A percentile compares a stretch with the other conserved stretches of the same genome.
Evolutionary conservation across 1,140 invertebrate genomes (phyloP).

Genomic region (Asobara japonica): DNA sequence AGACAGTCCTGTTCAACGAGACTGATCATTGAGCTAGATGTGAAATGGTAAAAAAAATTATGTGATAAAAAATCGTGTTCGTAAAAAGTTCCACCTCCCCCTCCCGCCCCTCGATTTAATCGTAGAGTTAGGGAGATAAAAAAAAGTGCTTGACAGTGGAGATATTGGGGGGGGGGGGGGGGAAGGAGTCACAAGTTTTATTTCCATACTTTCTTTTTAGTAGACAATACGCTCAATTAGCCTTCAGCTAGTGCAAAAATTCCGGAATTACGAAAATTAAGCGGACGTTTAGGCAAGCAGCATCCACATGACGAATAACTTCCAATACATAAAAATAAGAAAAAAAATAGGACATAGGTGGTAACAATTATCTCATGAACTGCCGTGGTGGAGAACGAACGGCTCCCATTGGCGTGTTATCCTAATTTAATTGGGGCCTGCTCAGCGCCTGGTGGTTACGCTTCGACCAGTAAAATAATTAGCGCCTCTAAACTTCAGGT

Average conservation of each 20-base stretch:
- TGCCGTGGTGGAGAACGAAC: background rate
- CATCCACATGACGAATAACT: constrained; percentile 9
- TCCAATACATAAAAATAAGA: background rate
- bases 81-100: too few relatives aligned
- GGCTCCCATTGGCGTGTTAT: background rate
- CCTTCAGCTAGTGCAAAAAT: background rate
- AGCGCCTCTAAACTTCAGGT: background rate
- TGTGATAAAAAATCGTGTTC: too few relatives aligned
- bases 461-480: background rate
- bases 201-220: too few relatives aligned
- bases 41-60: too few relatives aligned
- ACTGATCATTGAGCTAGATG: too few relatives aligned
- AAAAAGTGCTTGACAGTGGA: too few relatives aligned
- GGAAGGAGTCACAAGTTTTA: too few relatives aligned
- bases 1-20: too few relatives aligned
- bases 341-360: background rate
- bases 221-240: too few relatives aligned
- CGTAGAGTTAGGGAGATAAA: too few relatives aligned
- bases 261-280: background rate
- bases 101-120: too few relatives aligned
- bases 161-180: too few relatives aligned
- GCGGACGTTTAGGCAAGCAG: constrained; percentile 4
- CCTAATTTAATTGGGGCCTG: constrained; percentile 6
- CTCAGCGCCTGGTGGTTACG: background rate
- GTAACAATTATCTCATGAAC: background rate